These are phyloP conservation scores for Chrysotoxum bicinctum DNA, from an alignment of 2,888 invertebrate species.

Conservation along the genomic window DNA sequence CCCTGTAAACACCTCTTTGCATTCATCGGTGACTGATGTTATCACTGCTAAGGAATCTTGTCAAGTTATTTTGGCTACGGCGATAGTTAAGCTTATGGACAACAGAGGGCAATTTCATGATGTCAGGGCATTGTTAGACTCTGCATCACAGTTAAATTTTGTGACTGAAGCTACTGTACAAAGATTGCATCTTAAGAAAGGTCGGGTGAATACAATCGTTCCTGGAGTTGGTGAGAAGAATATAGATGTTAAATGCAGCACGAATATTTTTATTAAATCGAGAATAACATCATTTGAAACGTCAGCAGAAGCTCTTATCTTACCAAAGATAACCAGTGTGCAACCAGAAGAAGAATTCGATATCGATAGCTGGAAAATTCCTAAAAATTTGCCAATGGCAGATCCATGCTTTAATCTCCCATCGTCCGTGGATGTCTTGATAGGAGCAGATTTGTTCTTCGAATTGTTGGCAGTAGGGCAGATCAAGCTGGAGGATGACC, in stretches of 20 bases:
- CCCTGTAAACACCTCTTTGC: background rate
- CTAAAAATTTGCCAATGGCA: background rate
- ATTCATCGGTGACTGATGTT: background rate
- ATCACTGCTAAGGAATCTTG: background rate
- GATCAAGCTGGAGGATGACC: too few species aligned
- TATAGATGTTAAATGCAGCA: background rate
- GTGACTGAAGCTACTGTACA: too few species aligned
- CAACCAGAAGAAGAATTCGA: background rate
- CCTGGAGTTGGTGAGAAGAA: too few species aligned
- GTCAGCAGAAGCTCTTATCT: background rate
- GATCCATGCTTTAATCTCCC: background rate
- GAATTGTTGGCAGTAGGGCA: too few species aligned
- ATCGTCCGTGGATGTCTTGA: too few species aligned
- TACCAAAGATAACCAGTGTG: background rate
- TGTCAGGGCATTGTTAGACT: too few species aligned
- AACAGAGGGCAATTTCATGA: too few species aligned
- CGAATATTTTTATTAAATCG: background rate
- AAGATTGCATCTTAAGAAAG: too few species aligned
- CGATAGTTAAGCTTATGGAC: background rate
- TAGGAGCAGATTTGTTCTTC: too few species aligned
- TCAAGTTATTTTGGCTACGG: slow-evolving; percentile 15
- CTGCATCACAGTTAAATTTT: too few species aligned
- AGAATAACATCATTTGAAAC: background rate
- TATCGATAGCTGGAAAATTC: background rate
- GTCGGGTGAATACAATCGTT: too few species aligned